Base-by-base conservation (phyloP, 2,888 invertebrate genomes). In the Prenolepis imparis region DNA sequence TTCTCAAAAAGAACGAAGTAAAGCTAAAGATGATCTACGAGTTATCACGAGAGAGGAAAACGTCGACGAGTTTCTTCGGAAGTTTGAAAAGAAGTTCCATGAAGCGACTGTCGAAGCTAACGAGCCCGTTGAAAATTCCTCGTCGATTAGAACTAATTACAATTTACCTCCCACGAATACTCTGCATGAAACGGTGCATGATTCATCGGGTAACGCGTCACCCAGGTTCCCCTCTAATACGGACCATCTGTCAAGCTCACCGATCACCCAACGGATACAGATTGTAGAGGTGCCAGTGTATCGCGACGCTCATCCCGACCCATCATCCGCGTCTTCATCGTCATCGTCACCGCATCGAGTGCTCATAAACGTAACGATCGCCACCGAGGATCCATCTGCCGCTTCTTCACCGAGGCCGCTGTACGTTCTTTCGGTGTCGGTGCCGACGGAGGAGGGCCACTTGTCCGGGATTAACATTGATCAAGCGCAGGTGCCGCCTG, bases 331-430 rank as follows among this genome's bases (percentile, higher is more conserved):
- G 11, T 95, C 90, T 64, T 82, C 81, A 74, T 44, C 68, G 21
- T 66, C 73, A 64, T 59, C 80, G 18, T 55, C 70, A 28, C 55
- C 82, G 9, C 96, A 96, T 94, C 96, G 97, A 91, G 96, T 98
- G 91, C 95, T 98, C 89, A 97, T 98, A 85, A 98, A 98, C 95
- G 96, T 98, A 89, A 97, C 98, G 11, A 98, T 98, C 92, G 96
- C 97, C 84, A 97, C 97, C 63, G 97, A 97, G 91, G 96, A 96
- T 84, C 95, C 95, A 78, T 95, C 95, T 89, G 94, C 95, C n/a
- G 90, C 95, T 48, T 94, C 95, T 85, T 95, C n/a, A n/a, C n/a
- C 96, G 91, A 96, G 96, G 92, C 96, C 97, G 68, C 96, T 98
- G 87, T 98, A 98, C 95, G 97, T 97, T 55, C 95, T 98, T 90